Evolutionary conservation across 2,797 vertebrate genomes (phyloP).

Genomic region (Xenopus petersii): DNA sequence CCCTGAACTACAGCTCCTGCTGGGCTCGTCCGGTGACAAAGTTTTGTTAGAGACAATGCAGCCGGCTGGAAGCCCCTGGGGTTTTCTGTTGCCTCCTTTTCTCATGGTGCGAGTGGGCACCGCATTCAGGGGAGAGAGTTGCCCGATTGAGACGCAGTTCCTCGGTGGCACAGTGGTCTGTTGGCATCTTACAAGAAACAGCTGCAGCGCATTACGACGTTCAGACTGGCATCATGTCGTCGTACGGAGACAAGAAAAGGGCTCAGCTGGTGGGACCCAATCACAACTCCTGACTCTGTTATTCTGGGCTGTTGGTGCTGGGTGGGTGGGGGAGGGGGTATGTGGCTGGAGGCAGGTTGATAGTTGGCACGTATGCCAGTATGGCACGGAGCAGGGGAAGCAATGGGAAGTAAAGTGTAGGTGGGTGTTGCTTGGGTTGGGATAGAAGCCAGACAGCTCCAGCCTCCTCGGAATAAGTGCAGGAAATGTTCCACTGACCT

Average conservation of each 20-base stretch:
- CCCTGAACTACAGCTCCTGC: slow-evolving; percentile 11
- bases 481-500: slow-evolving; percentile 80
- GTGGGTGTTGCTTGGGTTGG: slow-evolving; percentile 1
- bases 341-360: too few species aligned
- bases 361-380: too few species aligned
- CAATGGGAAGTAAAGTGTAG: slow-evolving; percentile 14
- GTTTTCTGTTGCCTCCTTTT: slow-evolving; percentile 34
- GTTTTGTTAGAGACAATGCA: slow-evolving; percentile 51
- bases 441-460: slow-evolving; percentile 43
- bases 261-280: too few species aligned
- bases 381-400: not conserved
- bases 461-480: slow-evolving; percentile 62
- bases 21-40: slow-evolving; percentile 53
- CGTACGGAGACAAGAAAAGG: too few species aligned
- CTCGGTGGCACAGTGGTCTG: too few species aligned
- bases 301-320: too few species aligned
- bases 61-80: slow-evolving; percentile 31
- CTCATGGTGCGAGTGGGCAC: slow-evolving; percentile 58
- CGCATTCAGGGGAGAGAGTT: slow-evolving; percentile 48
- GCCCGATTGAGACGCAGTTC: not conserved
- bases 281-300: too few species aligned
- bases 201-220: slow-evolving; percentile 5
- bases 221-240: too few species aligned
- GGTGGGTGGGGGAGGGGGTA: too few species aligned
- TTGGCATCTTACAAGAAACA: not conserved